Base-by-base conservation (phyloP, 2,888 invertebrate species). In the Acronicta alni region DNA sequence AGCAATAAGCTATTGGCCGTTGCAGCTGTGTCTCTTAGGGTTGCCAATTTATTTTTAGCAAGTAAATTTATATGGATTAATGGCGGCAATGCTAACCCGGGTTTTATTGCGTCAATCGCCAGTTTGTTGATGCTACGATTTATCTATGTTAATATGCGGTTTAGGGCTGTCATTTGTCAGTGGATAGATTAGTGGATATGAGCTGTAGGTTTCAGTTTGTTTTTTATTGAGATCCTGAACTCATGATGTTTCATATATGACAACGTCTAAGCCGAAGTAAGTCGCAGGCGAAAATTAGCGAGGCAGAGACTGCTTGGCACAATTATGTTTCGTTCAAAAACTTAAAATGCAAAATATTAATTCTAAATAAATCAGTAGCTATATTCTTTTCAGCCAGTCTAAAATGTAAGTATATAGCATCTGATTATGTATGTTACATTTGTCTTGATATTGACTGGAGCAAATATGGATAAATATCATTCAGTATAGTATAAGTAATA, bases 31-130 rank as follows among this genome's bases (percentile, higher is more conserved):
- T 74, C 72, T 63, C 67, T 77, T 85, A 92, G 92, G 93, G 92
- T 82, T 93, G 92, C 87, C 90, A 91, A 88, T 77, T 84, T 92
- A 92, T 92, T 87, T 92, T 87, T 89, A 89, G 91, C 85, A 81
- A 72, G 81, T 82, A 84, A 86, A 90, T 90, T 87, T 89, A 87
- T 88, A 83, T 80, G 85, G 89, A 90, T 91, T 91, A 91, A 87
- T 87, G 72, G 79, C 77, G 75, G 80, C 77, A 72, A 80, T 85
- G 83, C 81, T 86, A 84, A 88, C 80, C 81, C 72, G 81, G 82
- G 84, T 79, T 68, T 89, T 88, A 86, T 87, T 85, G 87, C 88
- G 87, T 89, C 77, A 83, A 83, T 82, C 81, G 81, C 67, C 70
- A 76, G 76, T 72, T 67, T 64, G 71, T 63, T 67, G 65, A 54